A percentile compares a stretch with the other conserved stretches of the same genome.
phyloP scores from a whole-genome alignment of 2,888 invertebrate genomes.

The Cenopis cana region DNA sequence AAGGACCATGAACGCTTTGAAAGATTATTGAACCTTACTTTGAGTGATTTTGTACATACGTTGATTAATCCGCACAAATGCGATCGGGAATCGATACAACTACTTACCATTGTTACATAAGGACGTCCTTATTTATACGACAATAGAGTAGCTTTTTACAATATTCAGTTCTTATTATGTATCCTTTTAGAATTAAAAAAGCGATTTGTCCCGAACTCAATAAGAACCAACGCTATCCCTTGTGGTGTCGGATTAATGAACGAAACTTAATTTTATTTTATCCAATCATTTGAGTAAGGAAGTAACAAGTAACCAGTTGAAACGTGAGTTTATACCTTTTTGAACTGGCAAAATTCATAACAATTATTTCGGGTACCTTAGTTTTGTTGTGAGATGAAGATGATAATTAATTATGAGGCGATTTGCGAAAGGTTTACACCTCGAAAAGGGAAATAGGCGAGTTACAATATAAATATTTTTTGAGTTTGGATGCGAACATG shows the following conservation, averaged over 20 bases:
- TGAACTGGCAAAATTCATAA: neutral
- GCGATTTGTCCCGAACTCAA: slow-evolving; percentile 23
- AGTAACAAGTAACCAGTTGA: neutral
- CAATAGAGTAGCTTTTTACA: neutral
- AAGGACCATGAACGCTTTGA: too few species aligned
- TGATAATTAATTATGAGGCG: neutral
- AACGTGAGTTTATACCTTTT: neutral
- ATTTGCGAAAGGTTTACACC: slow-evolving; percentile 2
- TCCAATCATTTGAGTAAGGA: neutral
- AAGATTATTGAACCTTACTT: too few species aligned
- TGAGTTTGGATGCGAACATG: too few species aligned
- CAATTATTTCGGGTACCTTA: slow-evolving; percentile 18
- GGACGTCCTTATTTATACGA: neutral
- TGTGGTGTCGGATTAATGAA: slow-evolving; percentile 16
- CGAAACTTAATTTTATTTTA: neutral
- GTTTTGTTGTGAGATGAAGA: neutral
- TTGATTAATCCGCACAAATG: too few species aligned
- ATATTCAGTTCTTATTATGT: neutral
- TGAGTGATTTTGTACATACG: too few species aligned
- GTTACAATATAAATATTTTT: neutral
- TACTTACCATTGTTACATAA: too few species aligned
- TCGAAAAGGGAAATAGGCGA: neutral
- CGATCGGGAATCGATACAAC: too few species aligned
- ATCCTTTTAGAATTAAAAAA: neutral
- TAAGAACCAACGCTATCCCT: slow-evolving; percentile 25